Evolutionary conservation across 1,140 invertebrate genomes (phyloP), one percentile per base, ranked within the genome.

Genomic region (Hyposmocoma kahamanoa): DNA sequence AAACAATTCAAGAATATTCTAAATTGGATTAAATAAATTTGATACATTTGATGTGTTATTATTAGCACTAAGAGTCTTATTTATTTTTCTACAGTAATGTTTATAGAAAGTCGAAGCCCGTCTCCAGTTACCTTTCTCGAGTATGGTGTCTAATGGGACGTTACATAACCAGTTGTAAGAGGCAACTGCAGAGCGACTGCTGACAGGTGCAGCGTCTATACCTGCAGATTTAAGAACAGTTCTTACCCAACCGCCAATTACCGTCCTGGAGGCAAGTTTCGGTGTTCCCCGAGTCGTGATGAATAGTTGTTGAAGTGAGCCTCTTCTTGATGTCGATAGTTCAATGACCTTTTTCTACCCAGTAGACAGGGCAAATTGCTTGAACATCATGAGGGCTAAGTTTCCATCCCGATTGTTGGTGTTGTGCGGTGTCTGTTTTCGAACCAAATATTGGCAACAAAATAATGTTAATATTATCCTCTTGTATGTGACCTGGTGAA

Each of bases 391-490:
- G 20, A 21, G 18, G 1, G 11, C 4, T 19, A 8, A 41, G 19
- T 20, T 21, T 41, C 38, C 38, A 41, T 8, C 38, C 38, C 13
- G 38, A 41, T 15, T 41, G 38, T 22, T 22, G 38, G 10, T 11
- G 10, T 21, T 20, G 6, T 20, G 38, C 18, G 10, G 38, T 21
- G 22, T 41, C 38, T 15, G 38, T 41, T 21, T 41, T 41, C 3
- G 38, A 41, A 9, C 38, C 38, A 21, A 41, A 41, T 9, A 41
- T 20, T 9, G 38, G 38, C 38, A 18, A 41, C n/a, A 41, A 41
- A 11, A 41, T 22, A 10, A 41, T 20, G 8, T 41, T 10, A 21
- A 10, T 10, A 13, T 17, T 20, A 41, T 41, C 22, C 3, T 41
- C 38, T 10, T 41, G 38, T 5, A 41, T 21, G 22, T 11, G 13